Conservation (phyloP, 2,797 vertebrate species). For the Melanotaenia nigrans region DNA sequence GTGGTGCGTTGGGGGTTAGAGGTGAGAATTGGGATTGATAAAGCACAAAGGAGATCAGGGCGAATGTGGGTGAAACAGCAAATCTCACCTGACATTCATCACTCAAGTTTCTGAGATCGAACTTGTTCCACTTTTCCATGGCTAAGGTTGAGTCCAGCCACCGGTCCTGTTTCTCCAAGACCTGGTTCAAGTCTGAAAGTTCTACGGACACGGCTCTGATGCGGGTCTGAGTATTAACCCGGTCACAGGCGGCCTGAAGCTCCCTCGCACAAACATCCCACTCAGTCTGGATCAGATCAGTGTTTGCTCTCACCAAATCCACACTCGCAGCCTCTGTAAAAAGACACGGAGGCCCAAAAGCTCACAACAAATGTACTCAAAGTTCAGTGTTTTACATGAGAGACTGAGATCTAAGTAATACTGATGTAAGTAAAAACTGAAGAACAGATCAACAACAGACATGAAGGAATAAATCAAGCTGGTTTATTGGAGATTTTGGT, state of each 20-base stretch:
- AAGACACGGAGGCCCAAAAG: conserved; percentile 10
- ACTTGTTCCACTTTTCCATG: conserved; percentile 50
- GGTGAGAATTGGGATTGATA: conserved; percentile 12
- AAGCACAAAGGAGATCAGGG: conserved; percentile 22
- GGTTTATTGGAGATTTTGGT: conserved; percentile 26
- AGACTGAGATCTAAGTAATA: background rate
- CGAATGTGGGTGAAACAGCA: background rate
- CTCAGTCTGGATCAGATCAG: conserved; percentile 82
- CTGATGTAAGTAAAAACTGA: background rate
- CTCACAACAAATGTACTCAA: background rate
- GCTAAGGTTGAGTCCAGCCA: conserved; percentile 75
- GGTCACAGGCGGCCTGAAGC: conserved; percentile 81
- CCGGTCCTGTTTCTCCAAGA: conserved; percentile 81
- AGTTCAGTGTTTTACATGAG: background rate
- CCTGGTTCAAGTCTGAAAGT: conserved; percentile 81
- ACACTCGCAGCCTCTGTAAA: conserved; percentile 67
- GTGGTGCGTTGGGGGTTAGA: background rate
- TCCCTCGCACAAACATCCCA: conserved; percentile 83
- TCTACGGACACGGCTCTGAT: conserved; percentile 81
- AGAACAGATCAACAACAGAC: background rate
- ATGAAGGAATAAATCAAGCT: conserved; percentile 11
- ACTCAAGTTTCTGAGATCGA: conserved; percentile 70
- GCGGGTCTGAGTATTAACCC: conserved; percentile 83
- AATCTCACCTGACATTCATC: conserved; percentile 86
- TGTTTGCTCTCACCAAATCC: conserved; percentile 62